Evolutionary conservation across 2,797 vertebrate species (phyloP), one percentile per base, ranked within the genome.

Genomic region (Melanotaenia pygmaea): DNA sequence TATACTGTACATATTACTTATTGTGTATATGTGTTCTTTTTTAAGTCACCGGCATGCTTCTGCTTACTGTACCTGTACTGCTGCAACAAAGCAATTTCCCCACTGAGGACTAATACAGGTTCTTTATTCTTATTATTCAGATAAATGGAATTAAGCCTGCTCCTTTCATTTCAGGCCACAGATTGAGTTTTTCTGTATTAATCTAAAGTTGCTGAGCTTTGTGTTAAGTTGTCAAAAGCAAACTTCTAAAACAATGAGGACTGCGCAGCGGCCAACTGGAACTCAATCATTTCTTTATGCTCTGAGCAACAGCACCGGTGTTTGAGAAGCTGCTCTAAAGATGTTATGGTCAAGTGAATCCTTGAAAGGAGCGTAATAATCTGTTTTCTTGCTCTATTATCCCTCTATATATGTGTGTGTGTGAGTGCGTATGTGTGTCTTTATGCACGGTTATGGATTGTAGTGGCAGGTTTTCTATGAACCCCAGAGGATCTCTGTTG

Each of bases 401-500:
- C 82, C 67, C 32, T 47, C 45, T 35, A 35, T 35, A 38, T 72
- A 56, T 73, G 56, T 78, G 79, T 43, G 30, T 18, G 68, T 24
- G 24, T 30, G 68, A 14, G 67, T 28, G 1, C 16, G 4, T 8
- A 14, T 47, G 20, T 20, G 73, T 77, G 79, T 74, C 76, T 51
- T 83, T 84, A 85, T 82, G 68, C 80, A 65, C 54, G 59, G 74
- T 84, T 83, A 77, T 72, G 71, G 76, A 89, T 81, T 13, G 63
- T n/a, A 28, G 81, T 76, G 79, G 79, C 91, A 79, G 76, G 74
- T 78, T 79, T 88, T 82, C 83, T 83, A 72, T 90, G 81, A 86
- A 87, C 77, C 84, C 89, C 81, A 80, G 80, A 88, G 88, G 84
- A 87, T 85, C 83, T 77, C 51, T 72, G 80, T 77, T 1, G 58